Base-by-base conservation (phyloP, 2,888 invertebrate species). In the Apamea crenata region DNA sequence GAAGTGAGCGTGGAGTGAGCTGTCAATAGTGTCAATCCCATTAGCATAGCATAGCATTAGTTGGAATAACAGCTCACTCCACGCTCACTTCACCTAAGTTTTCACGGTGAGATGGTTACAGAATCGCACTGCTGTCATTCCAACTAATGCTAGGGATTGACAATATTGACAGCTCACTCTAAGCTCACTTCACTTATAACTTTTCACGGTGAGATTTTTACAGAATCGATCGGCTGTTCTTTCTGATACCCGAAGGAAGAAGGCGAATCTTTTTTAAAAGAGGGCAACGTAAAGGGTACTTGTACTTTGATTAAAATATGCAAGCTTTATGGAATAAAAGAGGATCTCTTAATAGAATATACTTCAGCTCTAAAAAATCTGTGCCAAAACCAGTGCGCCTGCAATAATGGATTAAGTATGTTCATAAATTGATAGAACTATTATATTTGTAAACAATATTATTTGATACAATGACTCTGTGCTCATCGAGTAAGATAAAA, bases 401-500 rank as follows among this genome's bases (percentile, higher is more conserved):
- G 40, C 25, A 25, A 40, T 75, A 69, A 32, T 75, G 70, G 82
- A 75, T 86, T 63, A 12, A 56, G 56, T n/a, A 82, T 32, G 47
- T 76, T 69, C 67, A 59, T 32, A 61, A 50, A 78, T 72, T 77
- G 44, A 69, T 74, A 78, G 47, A 77, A 69, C 16, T 79, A 76
- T 44, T 32, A 36, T 68, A 79, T 68, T 74, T 81, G 74, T 81
- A 80, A 80, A 88, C 79, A 87, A 69, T 83, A 84, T 80, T 87
- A 78, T 80, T 78, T 88, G 80, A 84, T 86, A 89, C 80, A 84
- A 88, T 86, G 74, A 86, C 82, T 87, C 85, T 88, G 83, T 81
- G 87, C 88, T 88, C 85, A 85, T 85, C 73, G 85, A 84, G 79
- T 56, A 76, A 87, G 91, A 92, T 92, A 92, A 93, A 92, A 91